Percentiles rank a stretch among this genome's conserved stretches.
phyloP scores from a whole-genome alignment of 1,140 invertebrate species.

The Achroia grisella region DNA sequence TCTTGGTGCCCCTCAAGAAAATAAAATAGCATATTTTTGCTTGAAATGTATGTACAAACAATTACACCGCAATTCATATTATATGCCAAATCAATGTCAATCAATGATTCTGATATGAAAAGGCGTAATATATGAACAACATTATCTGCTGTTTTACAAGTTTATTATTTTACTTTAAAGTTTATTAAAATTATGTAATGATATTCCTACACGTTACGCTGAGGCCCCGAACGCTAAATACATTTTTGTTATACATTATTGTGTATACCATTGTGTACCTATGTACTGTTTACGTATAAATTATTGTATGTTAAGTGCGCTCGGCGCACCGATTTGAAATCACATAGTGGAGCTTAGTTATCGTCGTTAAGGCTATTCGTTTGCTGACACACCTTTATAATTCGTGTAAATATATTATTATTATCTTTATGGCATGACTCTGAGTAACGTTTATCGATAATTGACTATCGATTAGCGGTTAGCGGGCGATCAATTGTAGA shows the following conservation, averaged over 20 bases:
- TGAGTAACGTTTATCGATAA: conserved; percentile 30
- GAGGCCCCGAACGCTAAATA: conserved; percentile 36
- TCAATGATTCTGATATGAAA: no score
- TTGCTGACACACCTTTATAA: conserved; percentile 67
- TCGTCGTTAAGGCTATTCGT: conserved; percentile 65
- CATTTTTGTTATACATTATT: conserved; percentile 13
- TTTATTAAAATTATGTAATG: conserved; percentile 18
- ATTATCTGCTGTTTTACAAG: no score
- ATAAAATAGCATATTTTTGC: no score
- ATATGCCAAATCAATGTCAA: no score
- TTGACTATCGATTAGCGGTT: no score
- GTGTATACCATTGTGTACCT: conserved; percentile 45
- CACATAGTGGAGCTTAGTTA: conserved; percentile 71
- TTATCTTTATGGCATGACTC: conserved; percentile 67
- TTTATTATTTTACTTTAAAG: conserved; percentile 5
- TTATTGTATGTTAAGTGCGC: conserved; percentile 65
- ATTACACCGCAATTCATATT: no score
- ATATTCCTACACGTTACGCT: conserved; percentile 16
- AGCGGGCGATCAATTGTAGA: no score
- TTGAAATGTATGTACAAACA: no score
- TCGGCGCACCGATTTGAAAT: conserved; percentile 67
- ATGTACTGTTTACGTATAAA: conserved; percentile 67
- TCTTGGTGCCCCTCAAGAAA: no score
- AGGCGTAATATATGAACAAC: no score
- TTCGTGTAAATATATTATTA: conserved; percentile 73